Evolutionary conservation across 1,140 invertebrate species (phyloP).

Genomic region (Helicorthomorpha holstii): DNA sequence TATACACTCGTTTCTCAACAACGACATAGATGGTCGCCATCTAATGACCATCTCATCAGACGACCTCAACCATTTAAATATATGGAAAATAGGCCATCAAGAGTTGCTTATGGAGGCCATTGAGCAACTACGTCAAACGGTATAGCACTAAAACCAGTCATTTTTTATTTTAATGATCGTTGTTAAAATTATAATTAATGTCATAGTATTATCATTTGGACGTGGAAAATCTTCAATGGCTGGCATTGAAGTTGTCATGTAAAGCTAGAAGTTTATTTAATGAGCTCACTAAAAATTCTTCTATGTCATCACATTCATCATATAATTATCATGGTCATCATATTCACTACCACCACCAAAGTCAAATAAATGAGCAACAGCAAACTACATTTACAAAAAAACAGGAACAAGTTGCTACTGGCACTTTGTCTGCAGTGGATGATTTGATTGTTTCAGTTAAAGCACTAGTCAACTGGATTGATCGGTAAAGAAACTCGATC

Average conservation of each 20-base stretch:
- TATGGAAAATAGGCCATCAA: slow-evolving; percentile 74
- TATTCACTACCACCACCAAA: slow-evolving; percentile 10
- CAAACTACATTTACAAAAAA: not conserved
- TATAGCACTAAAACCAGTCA: slow-evolving; percentile 11
- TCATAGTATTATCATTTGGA: slow-evolving; percentile 74
- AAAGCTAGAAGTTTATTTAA: slow-evolving; percentile 62
- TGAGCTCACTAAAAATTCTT: slow-evolving; percentile 36
- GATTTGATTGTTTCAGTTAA: slow-evolving; percentile 67
- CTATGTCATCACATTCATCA: too few relatives aligned
- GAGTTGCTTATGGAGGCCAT: slow-evolving; percentile 80
- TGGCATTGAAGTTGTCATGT: slow-evolving; percentile 67
- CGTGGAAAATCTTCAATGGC: slow-evolving; percentile 71
- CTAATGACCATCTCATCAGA: slow-evolving; percentile 64
- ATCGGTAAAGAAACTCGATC: slow-evolving; percentile 33
- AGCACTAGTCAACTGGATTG: slow-evolving; percentile 69
- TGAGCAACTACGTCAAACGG: slow-evolving; percentile 68
- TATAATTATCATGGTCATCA: not conserved
- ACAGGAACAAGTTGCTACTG: slow-evolving; percentile 41
- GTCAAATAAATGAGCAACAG: not conserved
- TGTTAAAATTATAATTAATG: slow-evolving; percentile 9
- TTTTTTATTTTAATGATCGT: not conserved
- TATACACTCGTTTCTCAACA: slow-evolving; percentile 58
- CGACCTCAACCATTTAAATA: slow-evolving; percentile 68
- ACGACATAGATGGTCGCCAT: slow-evolving; percentile 60
- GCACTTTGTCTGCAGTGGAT: slow-evolving; percentile 63